phyloP scores from a whole-genome alignment of 2,113 vertebrate genomes.

The Pavo muticus region DNA sequence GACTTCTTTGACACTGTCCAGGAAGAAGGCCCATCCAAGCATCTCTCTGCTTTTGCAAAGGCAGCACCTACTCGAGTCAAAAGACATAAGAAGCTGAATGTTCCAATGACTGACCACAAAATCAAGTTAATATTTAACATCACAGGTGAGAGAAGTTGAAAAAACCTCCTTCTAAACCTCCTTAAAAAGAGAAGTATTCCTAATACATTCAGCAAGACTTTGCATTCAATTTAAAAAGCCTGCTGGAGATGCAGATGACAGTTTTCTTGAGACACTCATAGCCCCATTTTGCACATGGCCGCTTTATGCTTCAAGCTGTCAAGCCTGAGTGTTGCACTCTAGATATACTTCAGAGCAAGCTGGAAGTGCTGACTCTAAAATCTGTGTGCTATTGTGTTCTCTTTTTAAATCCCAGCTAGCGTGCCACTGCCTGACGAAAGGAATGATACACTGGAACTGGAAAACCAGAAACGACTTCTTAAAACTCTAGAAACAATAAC shows the following conservation, averaged over 20 bases:
- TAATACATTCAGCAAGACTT: background rate
- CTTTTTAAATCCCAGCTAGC: constrained; percentile 88
- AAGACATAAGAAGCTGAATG: constrained; percentile 82
- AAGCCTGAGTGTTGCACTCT: background rate
- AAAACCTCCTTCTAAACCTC: background rate
- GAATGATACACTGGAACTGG: constrained; percentile 92
- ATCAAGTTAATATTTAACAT: constrained; percentile 98
- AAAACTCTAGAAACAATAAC: constrained; percentile 91
- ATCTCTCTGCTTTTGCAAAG: constrained; percentile 45
- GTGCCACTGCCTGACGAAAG: constrained; percentile 92
- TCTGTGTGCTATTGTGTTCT: constrained; percentile 45
- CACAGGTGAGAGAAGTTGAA: constrained; percentile 84
- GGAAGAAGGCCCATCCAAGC: constrained; percentile 72
- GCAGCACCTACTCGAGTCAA: constrained; percentile 77
- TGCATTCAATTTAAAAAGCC: background rate
- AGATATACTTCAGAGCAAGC: background rate
- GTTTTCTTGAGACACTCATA: background rate
- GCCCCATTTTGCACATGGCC: background rate
- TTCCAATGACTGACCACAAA: constrained; percentile 90
- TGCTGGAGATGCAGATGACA: background rate
- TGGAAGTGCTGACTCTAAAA: constrained; percentile 16
- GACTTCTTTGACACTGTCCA: constrained; percentile 83
- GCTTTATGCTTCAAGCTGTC: background rate
- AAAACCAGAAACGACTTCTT: constrained; percentile 93
- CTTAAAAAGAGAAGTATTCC: background rate